Conservation (phyloP, 1,140 invertebrate species). For the Saccostrea echinata region DNA sequence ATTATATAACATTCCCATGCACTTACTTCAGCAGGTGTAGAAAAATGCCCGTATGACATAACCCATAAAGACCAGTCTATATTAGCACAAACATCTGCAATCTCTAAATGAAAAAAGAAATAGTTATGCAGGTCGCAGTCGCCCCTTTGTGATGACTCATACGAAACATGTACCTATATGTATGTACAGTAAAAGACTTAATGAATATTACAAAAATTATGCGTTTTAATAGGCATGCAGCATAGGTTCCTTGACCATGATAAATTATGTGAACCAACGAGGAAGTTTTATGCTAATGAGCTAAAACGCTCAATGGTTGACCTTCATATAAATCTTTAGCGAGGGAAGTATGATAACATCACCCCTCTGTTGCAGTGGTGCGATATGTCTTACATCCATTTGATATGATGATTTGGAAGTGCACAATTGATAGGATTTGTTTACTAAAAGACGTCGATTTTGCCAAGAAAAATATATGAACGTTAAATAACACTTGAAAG, state of each 20-base stretch:
- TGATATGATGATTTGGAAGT: conserved; percentile 25
- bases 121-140: conserved; percentile 21
- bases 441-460: conserved; percentile 16
- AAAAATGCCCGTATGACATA: conserved; percentile 34
- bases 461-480: conserved; percentile 39
- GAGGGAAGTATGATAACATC: neutral
- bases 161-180: conserved; percentile 2
- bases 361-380: neutral
- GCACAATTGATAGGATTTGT: conserved; percentile 33
- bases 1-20: conserved; percentile 43
- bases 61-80: conserved; percentile 40
- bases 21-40: conserved; percentile 35
- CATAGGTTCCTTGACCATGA: neutral
- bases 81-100: conserved; percentile 36
- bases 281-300: no score
- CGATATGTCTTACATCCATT: conserved; percentile 32
- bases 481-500: conserved; percentile 22
- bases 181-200: neutral
- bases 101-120: conserved; percentile 39
- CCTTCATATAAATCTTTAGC: neutral
- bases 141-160: conserved; percentile 22
- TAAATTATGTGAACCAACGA: neutral
- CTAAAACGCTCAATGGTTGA: neutral
- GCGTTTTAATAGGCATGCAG: neutral
- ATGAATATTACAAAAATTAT: neutral